A percentile compares a stretch with the other conserved stretches of the same genome.
phyloP scores from a whole-genome alignment of 2,113 vertebrate species.

The Gallinago paraguaiae region DNA sequence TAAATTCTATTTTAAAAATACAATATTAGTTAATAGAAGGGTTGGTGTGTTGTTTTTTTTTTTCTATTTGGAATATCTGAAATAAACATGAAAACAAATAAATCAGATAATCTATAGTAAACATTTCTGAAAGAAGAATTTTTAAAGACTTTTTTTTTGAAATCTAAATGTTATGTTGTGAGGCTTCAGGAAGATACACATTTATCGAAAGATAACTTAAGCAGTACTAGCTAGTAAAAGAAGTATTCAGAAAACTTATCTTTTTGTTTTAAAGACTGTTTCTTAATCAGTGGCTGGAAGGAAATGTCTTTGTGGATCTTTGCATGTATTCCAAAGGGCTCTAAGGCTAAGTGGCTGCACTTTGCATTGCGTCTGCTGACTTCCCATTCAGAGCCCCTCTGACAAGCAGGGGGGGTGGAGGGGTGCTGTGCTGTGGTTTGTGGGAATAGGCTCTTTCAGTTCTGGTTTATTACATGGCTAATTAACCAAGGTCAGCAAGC shows the following conservation, averaged over 20 bases:
- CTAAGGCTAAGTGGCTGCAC: slow-evolving; percentile 53
- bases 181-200: not conserved
- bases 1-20: not conserved
- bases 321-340: slow-evolving; percentile 38
- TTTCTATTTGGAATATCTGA: not conserved
- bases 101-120: not conserved
- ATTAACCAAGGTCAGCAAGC: slow-evolving; percentile 75
- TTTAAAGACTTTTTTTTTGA: not conserved
- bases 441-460: slow-evolving; percentile 74
- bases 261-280: not conserved
- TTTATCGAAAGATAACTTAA: not conserved
- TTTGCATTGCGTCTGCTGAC: slow-evolving; percentile 57
- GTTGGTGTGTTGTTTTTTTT: rapidly evolving
- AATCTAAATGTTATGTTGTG: not conserved
- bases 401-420: slow-evolving; percentile 52
- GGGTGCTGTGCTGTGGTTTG: slow-evolving; percentile 64
- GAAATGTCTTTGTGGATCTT: slow-evolving; percentile 57
- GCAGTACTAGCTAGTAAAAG: not conserved
- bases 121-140: not conserved
- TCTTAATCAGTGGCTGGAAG: slow-evolving; percentile 39
- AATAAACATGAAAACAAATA: not conserved
- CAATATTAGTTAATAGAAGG: not conserved
- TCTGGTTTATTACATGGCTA: slow-evolving; percentile 80
- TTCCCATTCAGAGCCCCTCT: slow-evolving; percentile 67
- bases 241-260: not conserved